A percentile compares a stretch with the other conserved stretches of the same genome.
These are phyloP conservation scores for Drosophila histrio DNA, from an alignment of 2,888 invertebrate genomes.

Conservation along the genomic window DNA sequence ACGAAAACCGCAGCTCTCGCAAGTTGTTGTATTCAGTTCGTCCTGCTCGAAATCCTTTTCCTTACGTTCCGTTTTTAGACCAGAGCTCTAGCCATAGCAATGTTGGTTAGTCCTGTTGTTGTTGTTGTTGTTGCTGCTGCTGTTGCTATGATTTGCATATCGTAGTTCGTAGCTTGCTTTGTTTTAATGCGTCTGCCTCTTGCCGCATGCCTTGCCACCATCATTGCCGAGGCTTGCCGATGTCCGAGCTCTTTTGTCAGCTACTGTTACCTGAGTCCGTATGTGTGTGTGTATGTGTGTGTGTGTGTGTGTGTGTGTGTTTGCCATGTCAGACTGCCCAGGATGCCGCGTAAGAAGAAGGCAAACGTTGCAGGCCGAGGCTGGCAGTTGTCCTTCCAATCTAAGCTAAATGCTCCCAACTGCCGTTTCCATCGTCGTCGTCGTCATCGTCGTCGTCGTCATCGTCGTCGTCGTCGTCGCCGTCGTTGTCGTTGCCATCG, in stretches of 20 bases:
- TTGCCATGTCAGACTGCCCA: slow-evolving; percentile 42
- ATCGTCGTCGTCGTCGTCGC: slow-evolving; percentile 11
- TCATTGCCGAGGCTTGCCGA: slow-evolving; percentile 46
- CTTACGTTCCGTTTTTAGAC: slow-evolving; percentile 54
- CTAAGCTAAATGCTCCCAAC: slow-evolving; percentile 74
- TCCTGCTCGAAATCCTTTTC: slow-evolving; percentile 64
- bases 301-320: slow-evolving; percentile 8
- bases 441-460: slow-evolving; percentile 32
- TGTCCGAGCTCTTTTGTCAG: slow-evolving; percentile 75
- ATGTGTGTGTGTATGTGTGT: slow-evolving; percentile 2
- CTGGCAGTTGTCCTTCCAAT: slow-evolving; percentile 79
- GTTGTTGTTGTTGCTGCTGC: slow-evolving; percentile 1
- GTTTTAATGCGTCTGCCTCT: slow-evolving; percentile 73
- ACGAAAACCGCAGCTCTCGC: slow-evolving; percentile 75
- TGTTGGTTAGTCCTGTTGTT: slow-evolving; percentile 20
- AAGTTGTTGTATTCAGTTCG: slow-evolving; percentile 70
- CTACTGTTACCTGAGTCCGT: slow-evolving; percentile 59
- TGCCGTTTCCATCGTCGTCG: slow-evolving; percentile 36
- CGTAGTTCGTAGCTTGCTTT: slow-evolving; percentile 74
- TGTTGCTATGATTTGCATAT: slow-evolving; percentile 78
- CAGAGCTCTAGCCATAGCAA: slow-evolving; percentile 46
- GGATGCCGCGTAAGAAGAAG: slow-evolving; percentile 79
- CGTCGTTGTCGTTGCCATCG: slow-evolving; percentile 23
- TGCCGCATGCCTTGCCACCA: slow-evolving; percentile 19
- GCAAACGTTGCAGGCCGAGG: slow-evolving; percentile 66